phyloP scores from a whole-genome alignment of 2,797 vertebrate genomes.

The Steatocranus sp. region DNA sequence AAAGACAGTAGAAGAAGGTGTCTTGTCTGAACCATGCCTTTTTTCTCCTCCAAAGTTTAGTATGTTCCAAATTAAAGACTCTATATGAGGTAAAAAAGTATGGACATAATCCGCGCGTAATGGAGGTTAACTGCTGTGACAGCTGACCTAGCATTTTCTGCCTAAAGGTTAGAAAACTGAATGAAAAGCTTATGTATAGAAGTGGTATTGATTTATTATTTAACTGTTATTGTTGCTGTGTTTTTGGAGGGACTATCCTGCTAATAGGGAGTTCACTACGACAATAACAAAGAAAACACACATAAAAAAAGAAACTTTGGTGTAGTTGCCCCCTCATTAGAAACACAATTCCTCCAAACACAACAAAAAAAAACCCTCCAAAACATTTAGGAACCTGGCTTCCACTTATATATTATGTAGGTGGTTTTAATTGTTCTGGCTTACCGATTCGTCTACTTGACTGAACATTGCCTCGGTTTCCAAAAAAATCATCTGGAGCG shows the following conservation, averaged over 20 bases:
- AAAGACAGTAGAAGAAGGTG: background rate
- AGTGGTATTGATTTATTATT: background rate
- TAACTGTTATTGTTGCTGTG: background rate
- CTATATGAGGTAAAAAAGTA: background rate
- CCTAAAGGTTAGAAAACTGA: background rate
- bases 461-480: background rate
- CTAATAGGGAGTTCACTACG: background rate
- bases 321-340: background rate
- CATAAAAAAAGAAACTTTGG: background rate
- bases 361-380: background rate
- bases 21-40: background rate
- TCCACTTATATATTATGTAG: background rate
- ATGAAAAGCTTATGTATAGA: background rate
- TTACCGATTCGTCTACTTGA: background rate
- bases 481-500: background rate
- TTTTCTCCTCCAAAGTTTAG: background rate
- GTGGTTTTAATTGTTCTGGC: background rate
- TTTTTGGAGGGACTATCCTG: background rate
- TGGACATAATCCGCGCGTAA: background rate
- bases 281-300: background rate
- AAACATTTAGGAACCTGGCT: background rate
- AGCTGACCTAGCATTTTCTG: background rate
- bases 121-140: background rate
- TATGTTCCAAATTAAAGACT: background rate
- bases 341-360: background rate